Evolutionary conservation across 2,888 invertebrate genomes (phyloP), one percentile per base, ranked within the genome.

Genomic region (Chloroclystis v-ata): DNA sequence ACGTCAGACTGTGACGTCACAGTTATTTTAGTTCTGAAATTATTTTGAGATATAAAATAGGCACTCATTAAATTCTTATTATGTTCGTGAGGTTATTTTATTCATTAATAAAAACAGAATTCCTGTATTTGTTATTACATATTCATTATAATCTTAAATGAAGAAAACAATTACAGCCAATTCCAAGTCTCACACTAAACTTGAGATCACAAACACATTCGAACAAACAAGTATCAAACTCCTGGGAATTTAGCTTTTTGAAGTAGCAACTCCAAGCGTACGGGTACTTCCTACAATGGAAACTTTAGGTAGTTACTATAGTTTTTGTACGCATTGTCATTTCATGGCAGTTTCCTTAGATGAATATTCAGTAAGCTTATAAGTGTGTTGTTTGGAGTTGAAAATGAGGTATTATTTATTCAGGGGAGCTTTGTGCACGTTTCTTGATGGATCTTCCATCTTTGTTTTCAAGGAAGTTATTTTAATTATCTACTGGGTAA

Each of bases 231-330:
- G 39, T 29, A 40, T 43, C 28, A 43, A 46, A 47, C 43, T 33
- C 39, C 43, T 40, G 43, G 30, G 39, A 43, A 47, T 47, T 50
- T 47, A 20, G 38, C 46, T 43, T 49, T 48, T 43, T 38, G 16
- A 40, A 33, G 46, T 26, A 20, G 8, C 39, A 50, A 50, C 46
- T 50, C 39, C 11, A 26, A 30, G 39, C 43, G 38, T 47, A 46
- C 32, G 28, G 28, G 42, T 48, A 63, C 56, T 62, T 62, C 62
- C 62, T 38, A 67, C 62, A 67, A 68, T 59, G 32, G 59, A 9
- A 56, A 51, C 60, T 32, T 33, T 43, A 47, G 46, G 37, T 49
- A 33, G 20, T 8, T 16, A 20, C 20, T 20, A 4, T 20, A 44
- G 39, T 43, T 51, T 46, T 43, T 43, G 46, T 41, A 26, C 14